Base-by-base conservation (phyloP, 2,113 vertebrate species). In the Anolis sagrei region DNA sequence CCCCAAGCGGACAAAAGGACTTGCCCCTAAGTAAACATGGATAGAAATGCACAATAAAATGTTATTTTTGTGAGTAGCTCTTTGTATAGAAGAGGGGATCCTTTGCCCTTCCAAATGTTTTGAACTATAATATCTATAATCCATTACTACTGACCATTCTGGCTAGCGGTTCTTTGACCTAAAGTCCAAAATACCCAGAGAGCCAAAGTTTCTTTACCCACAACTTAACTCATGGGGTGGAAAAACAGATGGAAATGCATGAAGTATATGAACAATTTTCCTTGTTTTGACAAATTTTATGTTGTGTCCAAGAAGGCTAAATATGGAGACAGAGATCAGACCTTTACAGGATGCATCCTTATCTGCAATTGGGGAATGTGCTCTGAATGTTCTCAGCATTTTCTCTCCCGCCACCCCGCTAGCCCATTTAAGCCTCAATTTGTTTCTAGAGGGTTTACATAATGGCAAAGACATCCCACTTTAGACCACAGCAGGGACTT, bases 381-480 rank as follows among this genome's bases (percentile, higher is more conserved):
- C 86, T 91, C 87, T 87, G 82, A 44, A 48, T 89, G 83, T 89
- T 89, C 84, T 62, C 86, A 81, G n/a, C 16, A 39, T 76, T 49
- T 18, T 85, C n/a, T 85, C 44, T 44, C 39, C 39, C 39, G n/a
- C 39, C 39, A 44, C 39, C 39, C 39, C 39, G 2, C 39, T 44
- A 44, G 39, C 86, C 91, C 84, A 54, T 61, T 76, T 34, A 76
- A 76, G 58, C 75, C 80, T 36, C 32, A 48, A 76, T 14, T 29
- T 44, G 0, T 4, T 88, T 89, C 89, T 87, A 72, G 84, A 85
- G 21, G 64, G 87, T 23, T 91, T 83, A 84, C 19, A 54, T 29
- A 77, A 89, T 87, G 84, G 89, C 75, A 76, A 90, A 88, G 86
- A 62, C 79, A 89, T 82, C 23, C 9, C 79, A 81, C 70, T 89